These are phyloP conservation scores for Caenorhabditis japonica DNA, from an alignment of 2,888 invertebrate genomes.

Conservation along the genomic window DNA sequence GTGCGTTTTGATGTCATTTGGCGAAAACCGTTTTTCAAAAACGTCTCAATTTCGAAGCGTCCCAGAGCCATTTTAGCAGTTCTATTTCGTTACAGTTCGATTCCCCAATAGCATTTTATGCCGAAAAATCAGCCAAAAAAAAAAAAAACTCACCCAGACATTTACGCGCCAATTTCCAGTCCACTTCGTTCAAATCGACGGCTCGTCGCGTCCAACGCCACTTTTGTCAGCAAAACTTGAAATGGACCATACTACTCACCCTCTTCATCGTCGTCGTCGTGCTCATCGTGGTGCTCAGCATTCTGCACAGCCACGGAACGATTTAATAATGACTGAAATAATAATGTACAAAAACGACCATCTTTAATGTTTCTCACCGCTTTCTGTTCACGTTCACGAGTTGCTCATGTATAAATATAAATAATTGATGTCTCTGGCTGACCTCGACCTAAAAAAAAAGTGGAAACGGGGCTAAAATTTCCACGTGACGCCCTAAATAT, in stretches of 20 bases:
- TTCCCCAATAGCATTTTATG: too few relatives aligned
- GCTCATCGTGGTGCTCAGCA: constrained; percentile 30
- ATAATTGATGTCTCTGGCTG: background rate
- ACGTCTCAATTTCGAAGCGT: too few relatives aligned
- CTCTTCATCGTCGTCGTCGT: constrained; percentile 49
- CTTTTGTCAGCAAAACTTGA: constrained; percentile 72
- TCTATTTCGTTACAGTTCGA: too few relatives aligned
- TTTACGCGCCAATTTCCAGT: constrained; percentile 57
- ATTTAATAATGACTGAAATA: too few relatives aligned
- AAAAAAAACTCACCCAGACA: too few relatives aligned
- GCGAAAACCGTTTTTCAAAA: too few relatives aligned
- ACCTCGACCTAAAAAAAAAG: constrained; percentile 12
- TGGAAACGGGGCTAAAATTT: too few relatives aligned
- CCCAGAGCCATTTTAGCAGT: too few relatives aligned
- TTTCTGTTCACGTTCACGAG: background rate
- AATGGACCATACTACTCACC: constrained; percentile 73
- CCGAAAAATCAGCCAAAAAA: too few relatives aligned
- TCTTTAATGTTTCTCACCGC: too few relatives aligned
- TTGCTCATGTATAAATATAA: background rate
- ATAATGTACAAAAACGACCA: too few relatives aligned
- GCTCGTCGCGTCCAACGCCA: constrained; percentile 74
- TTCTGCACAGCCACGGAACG: constrained; percentile 20
- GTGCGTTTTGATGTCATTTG: too few relatives aligned
- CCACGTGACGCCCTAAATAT: constrained; percentile 25
- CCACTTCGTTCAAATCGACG: constrained; percentile 69